A percentile compares a stretch with the other conserved stretches of the same genome.
phyloP scores from a whole-genome alignment of 2,888 invertebrate genomes.

The Pterostichus madidus region DNA sequence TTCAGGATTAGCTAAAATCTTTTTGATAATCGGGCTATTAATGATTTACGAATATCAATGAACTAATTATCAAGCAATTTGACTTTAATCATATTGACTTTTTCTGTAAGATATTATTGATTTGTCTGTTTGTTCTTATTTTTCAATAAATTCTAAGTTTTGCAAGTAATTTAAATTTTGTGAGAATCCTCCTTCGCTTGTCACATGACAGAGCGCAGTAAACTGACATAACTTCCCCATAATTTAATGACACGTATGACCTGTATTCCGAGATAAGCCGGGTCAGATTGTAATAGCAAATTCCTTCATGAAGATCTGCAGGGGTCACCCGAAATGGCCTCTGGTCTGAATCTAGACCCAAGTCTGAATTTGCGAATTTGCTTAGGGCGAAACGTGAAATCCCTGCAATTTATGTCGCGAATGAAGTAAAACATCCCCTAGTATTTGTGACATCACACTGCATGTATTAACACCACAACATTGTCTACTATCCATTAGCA shows the following conservation, averaged over 20 bases:
- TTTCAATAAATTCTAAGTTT: too few species aligned
- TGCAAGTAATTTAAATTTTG: neutral
- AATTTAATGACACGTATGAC: constrained; percentile 37
- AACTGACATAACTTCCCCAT: neutral
- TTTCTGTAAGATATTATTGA: too few species aligned
- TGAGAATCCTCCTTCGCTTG: neutral
- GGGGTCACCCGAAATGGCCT: neutral
- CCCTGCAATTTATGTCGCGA: neutral
- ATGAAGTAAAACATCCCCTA: neutral
- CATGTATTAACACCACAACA: constrained; percentile 9
- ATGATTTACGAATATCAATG: too few species aligned
- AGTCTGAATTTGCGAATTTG: neutral
- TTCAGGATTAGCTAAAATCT: too few species aligned
- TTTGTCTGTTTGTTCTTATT: too few species aligned
- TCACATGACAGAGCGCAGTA: neutral
- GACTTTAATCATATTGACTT: too few species aligned
- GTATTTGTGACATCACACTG: neutral
- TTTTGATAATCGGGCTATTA: too few species aligned
- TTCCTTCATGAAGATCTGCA: constrained; percentile 8
- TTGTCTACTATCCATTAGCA: constrained; percentile 8
- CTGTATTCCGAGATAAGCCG: constrained; percentile 37
- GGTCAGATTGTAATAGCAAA: constrained; percentile 27
- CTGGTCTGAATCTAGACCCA: neutral
- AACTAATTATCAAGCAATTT: too few species aligned
- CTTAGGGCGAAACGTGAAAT: neutral